Conservation (phyloP, 2,113 vertebrate species). For the Micronisus gabar region DNA sequence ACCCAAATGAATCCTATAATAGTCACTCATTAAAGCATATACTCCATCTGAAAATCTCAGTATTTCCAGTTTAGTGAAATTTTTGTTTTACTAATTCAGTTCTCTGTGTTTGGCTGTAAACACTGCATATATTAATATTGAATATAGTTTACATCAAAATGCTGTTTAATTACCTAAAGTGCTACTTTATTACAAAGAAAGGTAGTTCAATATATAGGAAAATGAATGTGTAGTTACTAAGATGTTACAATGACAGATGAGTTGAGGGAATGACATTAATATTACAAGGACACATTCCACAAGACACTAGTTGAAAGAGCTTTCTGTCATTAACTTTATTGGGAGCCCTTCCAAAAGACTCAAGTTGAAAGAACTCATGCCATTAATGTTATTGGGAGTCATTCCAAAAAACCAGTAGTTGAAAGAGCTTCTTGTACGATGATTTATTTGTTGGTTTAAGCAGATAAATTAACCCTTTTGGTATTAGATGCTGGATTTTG, state of each 20-base stretch:
- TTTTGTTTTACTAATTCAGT: background rate
- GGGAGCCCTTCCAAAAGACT: background rate
- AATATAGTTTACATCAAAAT: background rate
- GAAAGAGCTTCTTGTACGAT: background rate
- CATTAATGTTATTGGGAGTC: background rate
- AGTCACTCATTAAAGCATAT: background rate
- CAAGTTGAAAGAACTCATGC: conserved; percentile 29
- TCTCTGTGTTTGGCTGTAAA: background rate
- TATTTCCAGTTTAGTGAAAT: background rate
- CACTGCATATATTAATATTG: background rate
- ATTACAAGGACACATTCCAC: background rate
- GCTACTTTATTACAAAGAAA: background rate
- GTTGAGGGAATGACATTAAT: background rate
- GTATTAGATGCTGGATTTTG: background rate
- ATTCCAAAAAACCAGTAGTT: background rate
- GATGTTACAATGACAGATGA: background rate
- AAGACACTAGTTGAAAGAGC: conserved; percentile 25
- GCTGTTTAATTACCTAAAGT: background rate
- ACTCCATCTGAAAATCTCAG: background rate
- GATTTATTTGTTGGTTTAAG: conserved; percentile 8
- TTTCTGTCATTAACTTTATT: conserved; percentile 28
- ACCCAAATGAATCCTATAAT: background rate
- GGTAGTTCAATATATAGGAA: conserved; percentile 22
- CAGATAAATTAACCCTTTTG: background rate
- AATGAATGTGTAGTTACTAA: conserved; percentile 22